These are phyloP conservation scores for Lophius americanus DNA, from an alignment of 2,797 vertebrate species.

Conservation along the genomic window DNA sequence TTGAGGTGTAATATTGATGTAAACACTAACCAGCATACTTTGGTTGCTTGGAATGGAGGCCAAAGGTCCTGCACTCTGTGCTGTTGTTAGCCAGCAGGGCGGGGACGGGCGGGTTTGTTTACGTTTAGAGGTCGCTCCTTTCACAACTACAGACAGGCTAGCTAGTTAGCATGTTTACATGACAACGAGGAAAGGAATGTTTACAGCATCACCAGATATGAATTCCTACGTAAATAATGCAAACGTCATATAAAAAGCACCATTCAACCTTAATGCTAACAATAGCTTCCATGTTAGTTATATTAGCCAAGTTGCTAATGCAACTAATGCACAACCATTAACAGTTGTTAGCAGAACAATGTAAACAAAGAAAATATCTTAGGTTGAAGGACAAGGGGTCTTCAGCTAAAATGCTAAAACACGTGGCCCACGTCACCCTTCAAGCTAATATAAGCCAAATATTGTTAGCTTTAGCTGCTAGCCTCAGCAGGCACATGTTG, in stretches of 20 bases:
- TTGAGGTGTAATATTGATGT: no score
- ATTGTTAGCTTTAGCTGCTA: constrained; percentile 37
- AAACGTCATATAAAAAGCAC: not conserved
- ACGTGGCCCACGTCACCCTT: constrained; percentile 60
- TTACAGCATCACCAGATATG: constrained; percentile 8
- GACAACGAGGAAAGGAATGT: not conserved
- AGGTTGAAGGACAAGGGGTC: constrained; percentile 53
- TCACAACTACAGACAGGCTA: constrained; percentile 44
- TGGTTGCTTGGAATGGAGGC: constrained; percentile 5
- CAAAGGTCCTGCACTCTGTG: constrained; percentile 27
- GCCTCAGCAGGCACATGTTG: constrained; percentile 49
- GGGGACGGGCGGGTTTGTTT: constrained; percentile 76
- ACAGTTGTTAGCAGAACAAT: constrained; percentile 44
- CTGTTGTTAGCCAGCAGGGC: constrained; percentile 54
- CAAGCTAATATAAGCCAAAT: constrained; percentile 24
- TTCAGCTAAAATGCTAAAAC: constrained; percentile 76
- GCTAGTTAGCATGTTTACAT: constrained; percentile 11
- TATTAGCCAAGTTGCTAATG: constrained; percentile 20
- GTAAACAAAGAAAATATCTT: constrained; percentile 70
- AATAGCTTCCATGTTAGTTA: not conserved
- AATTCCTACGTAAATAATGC: not conserved
- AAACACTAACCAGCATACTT: not conserved
- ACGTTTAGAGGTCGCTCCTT: constrained; percentile 68
- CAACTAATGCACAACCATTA: not conserved
- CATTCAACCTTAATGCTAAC: constrained; percentile 2